Conservation (phyloP, 2,113 vertebrate species). For the Corythoichthys haematopterus region DNA sequence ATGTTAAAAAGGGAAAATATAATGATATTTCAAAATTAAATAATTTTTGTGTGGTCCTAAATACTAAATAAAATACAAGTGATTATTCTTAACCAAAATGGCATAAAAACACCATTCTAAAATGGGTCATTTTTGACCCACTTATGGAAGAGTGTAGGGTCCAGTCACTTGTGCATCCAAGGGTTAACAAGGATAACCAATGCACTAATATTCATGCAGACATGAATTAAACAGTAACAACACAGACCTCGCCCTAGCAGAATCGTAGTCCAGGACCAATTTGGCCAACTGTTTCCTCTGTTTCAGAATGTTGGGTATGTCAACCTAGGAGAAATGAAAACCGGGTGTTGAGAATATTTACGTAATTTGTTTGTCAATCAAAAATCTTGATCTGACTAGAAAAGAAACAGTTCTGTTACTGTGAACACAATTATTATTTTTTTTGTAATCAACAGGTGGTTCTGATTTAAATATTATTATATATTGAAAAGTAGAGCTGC, state of each 20-base stretch:
- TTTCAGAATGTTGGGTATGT: conserved; percentile 96
- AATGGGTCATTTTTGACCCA: no score
- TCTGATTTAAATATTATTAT: neutral
- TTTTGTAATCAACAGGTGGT: neutral
- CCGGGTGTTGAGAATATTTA: neutral
- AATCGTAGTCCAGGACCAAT: conserved; percentile 95
- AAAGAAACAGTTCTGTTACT: neutral
- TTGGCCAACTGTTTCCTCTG: conserved; percentile 94
- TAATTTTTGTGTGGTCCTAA: no score
- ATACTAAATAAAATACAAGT: no score
- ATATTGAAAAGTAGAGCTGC: neutral
- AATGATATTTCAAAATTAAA: no score
- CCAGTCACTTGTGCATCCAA: no score
- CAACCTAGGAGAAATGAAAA: conserved; percentile 70
- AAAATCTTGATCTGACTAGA: neutral
- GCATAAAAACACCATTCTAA: no score
- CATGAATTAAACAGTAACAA: neutral
- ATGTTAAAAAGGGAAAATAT: no score
- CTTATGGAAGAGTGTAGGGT: no score
- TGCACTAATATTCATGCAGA: neutral
- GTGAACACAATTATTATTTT: neutral
- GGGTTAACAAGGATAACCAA: neutral
- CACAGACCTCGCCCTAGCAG: conserved; percentile 86
- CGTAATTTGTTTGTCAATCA: neutral
- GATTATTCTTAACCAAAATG: no score